phyloP scores from a whole-genome alignment of 2,888 invertebrate genomes.

The Caenorhabditis sp. region DNA sequence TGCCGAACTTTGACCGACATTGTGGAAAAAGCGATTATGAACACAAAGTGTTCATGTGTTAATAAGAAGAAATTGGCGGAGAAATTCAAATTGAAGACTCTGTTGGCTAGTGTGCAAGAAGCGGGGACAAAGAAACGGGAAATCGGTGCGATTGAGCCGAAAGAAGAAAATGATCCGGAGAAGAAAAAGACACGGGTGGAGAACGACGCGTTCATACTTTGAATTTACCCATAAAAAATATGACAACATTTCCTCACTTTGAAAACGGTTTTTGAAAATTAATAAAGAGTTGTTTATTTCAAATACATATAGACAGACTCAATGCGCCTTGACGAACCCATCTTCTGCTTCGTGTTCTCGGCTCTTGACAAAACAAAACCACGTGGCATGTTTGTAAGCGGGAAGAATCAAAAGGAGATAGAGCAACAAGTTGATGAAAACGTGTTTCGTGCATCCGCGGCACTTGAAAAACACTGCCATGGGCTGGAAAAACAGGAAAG shows the following conservation, averaged over 20 bases:
- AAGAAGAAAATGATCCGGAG: conserved; percentile 1
- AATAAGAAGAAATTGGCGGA: conserved; percentile 32
- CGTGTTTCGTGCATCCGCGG: conserved; percentile 49
- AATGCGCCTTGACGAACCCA: conserved; percentile 34
- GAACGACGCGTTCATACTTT: background rate
- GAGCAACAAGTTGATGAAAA: conserved; percentile 40
- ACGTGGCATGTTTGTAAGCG: conserved; percentile 54
- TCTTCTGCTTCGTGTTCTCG: conserved; percentile 36
- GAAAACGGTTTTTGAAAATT: background rate
- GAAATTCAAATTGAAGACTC: conserved; percentile 18
- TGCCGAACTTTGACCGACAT: conserved; percentile 14
- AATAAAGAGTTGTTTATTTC: too few species aligned
- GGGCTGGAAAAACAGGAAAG: conserved; percentile 31
- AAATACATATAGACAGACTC: background rate
- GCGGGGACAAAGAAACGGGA: background rate
- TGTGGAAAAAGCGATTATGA: conserved; percentile 21
- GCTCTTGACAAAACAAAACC: conserved; percentile 53
- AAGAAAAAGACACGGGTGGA: conserved; percentile 5
- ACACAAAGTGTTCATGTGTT: conserved; percentile 6
- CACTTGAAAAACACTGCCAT: conserved; percentile 54
- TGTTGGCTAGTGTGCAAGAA: background rate
- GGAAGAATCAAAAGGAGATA: conserved; percentile 52
- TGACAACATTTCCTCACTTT: too few species aligned
- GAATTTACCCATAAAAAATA: too few species aligned
- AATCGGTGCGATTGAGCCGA: background rate